These are phyloP conservation scores for Tenthredo amoena DNA, from an alignment of 2,888 invertebrate species.

Conservation along the genomic window DNA sequence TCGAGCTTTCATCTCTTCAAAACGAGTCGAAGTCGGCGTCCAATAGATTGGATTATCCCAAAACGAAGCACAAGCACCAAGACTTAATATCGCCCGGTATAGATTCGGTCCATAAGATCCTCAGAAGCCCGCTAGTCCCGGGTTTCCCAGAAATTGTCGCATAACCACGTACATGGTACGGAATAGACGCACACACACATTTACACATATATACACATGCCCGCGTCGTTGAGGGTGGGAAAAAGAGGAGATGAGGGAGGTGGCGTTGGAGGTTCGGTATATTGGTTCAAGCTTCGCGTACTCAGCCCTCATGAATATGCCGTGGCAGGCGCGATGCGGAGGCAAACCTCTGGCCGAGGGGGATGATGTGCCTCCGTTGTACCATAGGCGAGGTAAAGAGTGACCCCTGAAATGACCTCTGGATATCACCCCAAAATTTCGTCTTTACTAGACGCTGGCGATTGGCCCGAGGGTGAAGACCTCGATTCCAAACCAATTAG, in stretches of 20 bases:
- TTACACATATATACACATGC: conserved; percentile 24
- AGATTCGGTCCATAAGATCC: conserved; percentile 11
- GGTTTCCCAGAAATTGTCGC: conserved; percentile 54
- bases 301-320: conserved; percentile 75
- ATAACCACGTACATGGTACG: conserved; percentile 59
- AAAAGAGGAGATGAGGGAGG: conserved; percentile 50
- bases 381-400: conserved; percentile 11
- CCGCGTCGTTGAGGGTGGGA: conserved; percentile 25
- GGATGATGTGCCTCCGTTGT: not conserved
- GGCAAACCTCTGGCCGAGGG: conserved; percentile 44
- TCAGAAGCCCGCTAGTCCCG: not conserved
- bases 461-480: not conserved
- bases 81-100: conserved; percentile 27
- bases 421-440: not conserved
- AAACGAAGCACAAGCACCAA: conserved; percentile 27
- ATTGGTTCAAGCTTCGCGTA: conserved; percentile 74
- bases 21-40: not conserved
- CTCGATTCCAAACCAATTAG: not conserved
- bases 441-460: not conserved
- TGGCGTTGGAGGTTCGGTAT: conserved; percentile 57
- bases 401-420: conserved; percentile 29
- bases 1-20: not conserved
- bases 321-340: conserved; percentile 64
- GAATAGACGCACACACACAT: conserved; percentile 47
- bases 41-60: conserved; percentile 22